phyloP scores from a whole-genome alignment of 2,888 invertebrate species.

The Drosophila barbarae region DNA sequence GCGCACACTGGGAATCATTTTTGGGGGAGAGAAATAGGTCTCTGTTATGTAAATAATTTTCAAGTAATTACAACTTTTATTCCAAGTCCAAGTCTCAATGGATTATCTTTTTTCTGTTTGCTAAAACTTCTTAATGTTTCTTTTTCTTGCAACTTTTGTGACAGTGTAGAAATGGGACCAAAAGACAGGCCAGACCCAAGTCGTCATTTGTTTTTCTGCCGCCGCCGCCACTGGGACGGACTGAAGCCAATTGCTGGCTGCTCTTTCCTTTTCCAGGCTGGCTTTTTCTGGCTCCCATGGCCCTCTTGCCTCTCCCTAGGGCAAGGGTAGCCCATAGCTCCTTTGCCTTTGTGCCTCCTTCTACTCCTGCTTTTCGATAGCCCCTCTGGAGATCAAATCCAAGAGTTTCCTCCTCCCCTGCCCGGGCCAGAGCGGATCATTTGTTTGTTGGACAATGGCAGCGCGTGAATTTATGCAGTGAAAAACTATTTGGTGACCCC shows the following conservation, averaged over 20 bases:
- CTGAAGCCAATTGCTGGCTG: slow-evolving; percentile 11
- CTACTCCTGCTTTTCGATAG: slow-evolving; percentile 7
- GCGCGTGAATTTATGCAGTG: slow-evolving; percentile 79
- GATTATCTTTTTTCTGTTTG: not conserved
- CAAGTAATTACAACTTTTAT: not conserved
- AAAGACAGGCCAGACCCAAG: slow-evolving; percentile 41
- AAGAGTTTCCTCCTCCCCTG: slow-evolving; percentile 1
- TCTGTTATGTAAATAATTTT: not conserved
- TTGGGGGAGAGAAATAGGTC: not conserved
- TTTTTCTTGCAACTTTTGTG: not conserved
- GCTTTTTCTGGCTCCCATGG: slow-evolving; percentile 32
- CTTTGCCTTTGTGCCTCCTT: not conserved
- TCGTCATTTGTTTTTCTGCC: slow-evolving; percentile 47
- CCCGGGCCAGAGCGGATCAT: slow-evolving; percentile 45
- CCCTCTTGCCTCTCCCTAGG: slow-evolving; percentile 34
- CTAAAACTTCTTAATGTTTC: not conserved
- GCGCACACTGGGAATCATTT: not conserved
- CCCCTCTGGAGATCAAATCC: slow-evolving; percentile 9
- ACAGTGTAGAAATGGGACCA: slow-evolving; percentile 30
- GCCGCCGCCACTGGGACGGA: slow-evolving; percentile 33
- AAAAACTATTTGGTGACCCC: slow-evolving; percentile 51
- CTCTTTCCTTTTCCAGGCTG: slow-evolving; percentile 16
- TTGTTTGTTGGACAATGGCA: slow-evolving; percentile 75
- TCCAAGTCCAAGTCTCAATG: not conserved
- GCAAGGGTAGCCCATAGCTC: slow-evolving; percentile 22